Conservation (phyloP, 2,113 vertebrate species). For the Mandrillus leucophaeus region DNA sequence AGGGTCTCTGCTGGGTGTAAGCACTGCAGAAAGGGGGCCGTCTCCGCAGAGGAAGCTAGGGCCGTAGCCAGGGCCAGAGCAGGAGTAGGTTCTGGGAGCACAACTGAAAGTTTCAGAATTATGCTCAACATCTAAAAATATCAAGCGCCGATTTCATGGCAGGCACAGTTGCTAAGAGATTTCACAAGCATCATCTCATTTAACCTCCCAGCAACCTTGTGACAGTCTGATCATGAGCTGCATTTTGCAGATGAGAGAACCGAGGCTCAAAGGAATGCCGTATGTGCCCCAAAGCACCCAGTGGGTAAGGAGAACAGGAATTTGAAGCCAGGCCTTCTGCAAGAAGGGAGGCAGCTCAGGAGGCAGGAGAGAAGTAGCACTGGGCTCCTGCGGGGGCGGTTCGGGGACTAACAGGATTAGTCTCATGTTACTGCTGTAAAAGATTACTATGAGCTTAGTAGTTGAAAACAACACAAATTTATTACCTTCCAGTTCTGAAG, state of each 20-base stretch:
- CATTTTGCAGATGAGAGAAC: neutral
- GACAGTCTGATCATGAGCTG: neutral
- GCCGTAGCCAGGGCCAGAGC: neutral
- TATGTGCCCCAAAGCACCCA: neutral
- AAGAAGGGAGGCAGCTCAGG: neutral
- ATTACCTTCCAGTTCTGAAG: neutral
- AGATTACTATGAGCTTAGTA: neutral
- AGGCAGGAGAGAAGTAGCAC: neutral
- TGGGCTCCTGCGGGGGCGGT: rapidly evolving
- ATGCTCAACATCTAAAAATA: conserved; percentile 42
- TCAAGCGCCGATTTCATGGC: neutral
- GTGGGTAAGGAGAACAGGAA: no score
- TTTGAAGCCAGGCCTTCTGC: no score
- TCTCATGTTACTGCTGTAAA: neutral
- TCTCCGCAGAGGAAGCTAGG: neutral
- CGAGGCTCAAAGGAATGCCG: neutral
- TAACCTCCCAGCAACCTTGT: neutral
- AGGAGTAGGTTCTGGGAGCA: neutral
- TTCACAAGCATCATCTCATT: neutral
- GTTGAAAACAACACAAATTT: neutral
- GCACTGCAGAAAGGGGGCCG: neutral
- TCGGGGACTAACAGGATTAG: rapidly evolving
- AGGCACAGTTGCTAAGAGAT: conserved; percentile 50
- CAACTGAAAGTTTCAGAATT: conserved; percentile 30
- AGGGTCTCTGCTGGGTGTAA: neutral